Base-by-base conservation (phyloP, 2,797 vertebrate species). In the Streptopelia turtur region DNA sequence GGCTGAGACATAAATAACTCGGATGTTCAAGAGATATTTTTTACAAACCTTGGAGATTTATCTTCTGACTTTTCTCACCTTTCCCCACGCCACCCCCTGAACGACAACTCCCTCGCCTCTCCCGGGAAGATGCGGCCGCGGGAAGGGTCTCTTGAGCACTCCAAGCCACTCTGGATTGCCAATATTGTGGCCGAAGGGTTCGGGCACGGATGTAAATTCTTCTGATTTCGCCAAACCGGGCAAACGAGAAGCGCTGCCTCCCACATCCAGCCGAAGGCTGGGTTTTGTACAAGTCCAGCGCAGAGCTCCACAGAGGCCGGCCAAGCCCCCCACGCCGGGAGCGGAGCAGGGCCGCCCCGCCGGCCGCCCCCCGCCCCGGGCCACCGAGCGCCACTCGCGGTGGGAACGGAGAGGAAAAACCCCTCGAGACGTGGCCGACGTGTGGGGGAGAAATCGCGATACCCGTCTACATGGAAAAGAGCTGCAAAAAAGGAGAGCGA, bases 381-480 rank as follows among this genome's bases (percentile, higher is more conserved):
- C 2, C 14, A 5, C 22, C 17, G 30, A 30, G n/a, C 6, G 5
- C 43, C 69, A 15, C 28, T 33, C 10, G 5, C 15, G 11, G 13
- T 13, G 39, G 23, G 33, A 25, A 39, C 6, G 15, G 22, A 33
- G 23, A 15, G 22, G 37, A 41, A 89, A 74, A 43, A 31, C 53
- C 25, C 27, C 27, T 5, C 3, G 3, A 30, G 78, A 72, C 6
- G 18, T 1, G 45, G n/a, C n/a, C 59, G 31, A 16, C 0, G 3
- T 5, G 23, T 31, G 66, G 61, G 28, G 49, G 17, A 84, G 33
- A 27, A 76, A 72, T 17, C 47, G 13, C 16, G 4, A 28, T 0
- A 7, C 3, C 10, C 16, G 1, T 5, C 72, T 16, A 9, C 14
- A 6, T 5, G 8, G 17, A 6, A 39, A 57, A 50, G 8, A 10